Percentiles rank a stretch among this genome's conserved stretches.
These are phyloP conservation scores for Notoglanidium macrostoma DNA, from an alignment of 2,797 vertebrate species.

Conservation along the genomic window DNA sequence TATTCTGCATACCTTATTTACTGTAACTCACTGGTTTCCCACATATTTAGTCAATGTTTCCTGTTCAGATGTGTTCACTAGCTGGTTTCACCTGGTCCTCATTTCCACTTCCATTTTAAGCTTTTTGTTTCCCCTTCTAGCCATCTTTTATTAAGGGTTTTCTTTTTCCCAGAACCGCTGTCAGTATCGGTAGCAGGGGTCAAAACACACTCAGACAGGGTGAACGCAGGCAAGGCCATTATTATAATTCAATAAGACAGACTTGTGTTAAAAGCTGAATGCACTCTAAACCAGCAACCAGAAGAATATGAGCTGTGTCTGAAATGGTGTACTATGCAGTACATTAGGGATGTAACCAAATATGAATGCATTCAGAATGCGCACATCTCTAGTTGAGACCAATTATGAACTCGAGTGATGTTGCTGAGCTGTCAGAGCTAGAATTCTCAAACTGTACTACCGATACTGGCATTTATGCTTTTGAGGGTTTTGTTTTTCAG, in stretches of 20 bases:
- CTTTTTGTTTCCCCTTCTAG: neutral
- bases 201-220: conserved; percentile 17
- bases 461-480: neutral
- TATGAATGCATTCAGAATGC: neutral
- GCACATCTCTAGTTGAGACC: neutral
- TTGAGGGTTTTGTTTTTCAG: neutral
- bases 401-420: neutral
- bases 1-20: neutral
- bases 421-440: neutral
- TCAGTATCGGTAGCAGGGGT: neutral
- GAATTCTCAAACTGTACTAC: neutral
- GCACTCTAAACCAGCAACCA: conserved; percentile 16
- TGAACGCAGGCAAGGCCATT: conserved; percentile 3
- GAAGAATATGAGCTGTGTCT: conserved; percentile 24
- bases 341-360: conserved; percentile 11
- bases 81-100: neutral
- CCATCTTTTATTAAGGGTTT: neutral
- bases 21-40: neutral
- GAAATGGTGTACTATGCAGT: neutral
- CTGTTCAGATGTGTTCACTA: neutral
- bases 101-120: neutral
- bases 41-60: neutral
- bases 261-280: conserved; percentile 5
- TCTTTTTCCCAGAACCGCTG: neutral
- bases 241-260: conserved; percentile 22